These are phyloP conservation scores for Perizoma flavofasciatum DNA, from an alignment of 2,888 invertebrate species.

Conservation along the genomic window DNA sequence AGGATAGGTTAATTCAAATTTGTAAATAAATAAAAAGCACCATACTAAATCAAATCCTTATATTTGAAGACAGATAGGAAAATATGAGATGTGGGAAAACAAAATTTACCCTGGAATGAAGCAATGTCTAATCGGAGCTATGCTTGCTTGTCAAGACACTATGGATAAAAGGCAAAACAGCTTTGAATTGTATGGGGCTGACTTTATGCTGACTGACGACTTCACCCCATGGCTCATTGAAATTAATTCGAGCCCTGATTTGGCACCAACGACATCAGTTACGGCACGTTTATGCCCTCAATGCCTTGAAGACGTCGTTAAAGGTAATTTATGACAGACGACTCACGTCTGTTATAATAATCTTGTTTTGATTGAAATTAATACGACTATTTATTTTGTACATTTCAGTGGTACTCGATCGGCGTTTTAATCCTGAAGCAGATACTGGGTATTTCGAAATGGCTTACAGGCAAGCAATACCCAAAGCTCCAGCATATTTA, in stretches of 20 bases:
- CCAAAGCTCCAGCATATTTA: conserved; percentile 91
- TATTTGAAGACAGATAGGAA: conserved; percentile 87
- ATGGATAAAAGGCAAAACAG: conserved; percentile 92
- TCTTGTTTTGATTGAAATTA: background rate
- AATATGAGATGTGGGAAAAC: conserved; percentile 91
- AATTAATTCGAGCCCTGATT: conserved; percentile 96
- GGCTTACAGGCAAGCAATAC: conserved; percentile 90
- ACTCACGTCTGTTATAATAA: too few species aligned
- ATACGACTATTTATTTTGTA: conserved; percentile 8
- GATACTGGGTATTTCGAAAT: conserved; percentile 92
- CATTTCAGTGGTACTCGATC: conserved; percentile 89
- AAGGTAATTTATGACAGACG: conserved; percentile 84
- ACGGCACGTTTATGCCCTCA: conserved; percentile 94
- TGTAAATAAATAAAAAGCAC: conserved; percentile 26
- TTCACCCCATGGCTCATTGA: conserved; percentile 96
- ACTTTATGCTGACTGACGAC: conserved; percentile 96
- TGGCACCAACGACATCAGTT: conserved; percentile 95
- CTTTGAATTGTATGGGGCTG: conserved; percentile 97
- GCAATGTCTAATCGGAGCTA: conserved; percentile 89
- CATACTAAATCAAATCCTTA: conserved; percentile 30
- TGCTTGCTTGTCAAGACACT: conserved; percentile 93
- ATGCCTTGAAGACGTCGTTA: conserved; percentile 94
- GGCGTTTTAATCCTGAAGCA: conserved; percentile 87
- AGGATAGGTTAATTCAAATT: conserved; percentile 35
- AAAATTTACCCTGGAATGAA: conserved; percentile 95